phyloP scores from a whole-genome alignment of 2,113 vertebrate genomes.

The Montifringilla adamsi region DNA sequence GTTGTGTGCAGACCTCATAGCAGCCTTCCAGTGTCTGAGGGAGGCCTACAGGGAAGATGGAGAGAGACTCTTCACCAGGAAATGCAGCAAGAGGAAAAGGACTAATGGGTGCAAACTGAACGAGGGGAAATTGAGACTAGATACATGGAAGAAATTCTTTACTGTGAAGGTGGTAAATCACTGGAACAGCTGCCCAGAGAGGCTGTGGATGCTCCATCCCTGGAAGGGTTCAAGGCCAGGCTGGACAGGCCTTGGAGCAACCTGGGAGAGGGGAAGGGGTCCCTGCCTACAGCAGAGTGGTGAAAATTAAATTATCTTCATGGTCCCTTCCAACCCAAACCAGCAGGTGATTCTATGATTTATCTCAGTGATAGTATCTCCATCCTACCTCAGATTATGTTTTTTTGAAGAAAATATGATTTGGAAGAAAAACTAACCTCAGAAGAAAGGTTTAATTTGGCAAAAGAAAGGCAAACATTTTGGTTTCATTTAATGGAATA shows the following conservation, averaged over 20 bases:
- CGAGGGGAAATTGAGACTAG: neutral
- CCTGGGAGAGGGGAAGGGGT: neutral
- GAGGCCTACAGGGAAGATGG: too few species aligned
- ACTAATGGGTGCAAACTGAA: too few species aligned
- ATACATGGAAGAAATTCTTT: neutral
- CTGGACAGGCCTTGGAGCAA: neutral
- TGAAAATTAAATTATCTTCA: neutral
- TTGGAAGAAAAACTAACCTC: neutral
- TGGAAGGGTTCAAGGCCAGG: neutral
- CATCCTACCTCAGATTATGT: neutral
- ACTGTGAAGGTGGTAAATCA: neutral
- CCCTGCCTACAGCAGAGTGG: neutral
- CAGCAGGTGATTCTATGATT: neutral
- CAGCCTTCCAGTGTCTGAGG: neutral
- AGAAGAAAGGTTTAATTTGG: neutral
- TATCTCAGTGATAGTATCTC: neutral
- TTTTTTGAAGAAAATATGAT: neutral
- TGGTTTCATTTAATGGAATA: neutral
- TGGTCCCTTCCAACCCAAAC: neutral
- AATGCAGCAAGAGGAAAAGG: neutral
- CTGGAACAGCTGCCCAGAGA: neutral
- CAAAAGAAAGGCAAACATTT: neutral
- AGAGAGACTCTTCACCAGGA: neutral
- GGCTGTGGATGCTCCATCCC: neutral
- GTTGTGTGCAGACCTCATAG: rapidly evolving